Conservation (phyloP, 2,113 vertebrate genomes). For the Plecturocebus donacophilus region DNA sequence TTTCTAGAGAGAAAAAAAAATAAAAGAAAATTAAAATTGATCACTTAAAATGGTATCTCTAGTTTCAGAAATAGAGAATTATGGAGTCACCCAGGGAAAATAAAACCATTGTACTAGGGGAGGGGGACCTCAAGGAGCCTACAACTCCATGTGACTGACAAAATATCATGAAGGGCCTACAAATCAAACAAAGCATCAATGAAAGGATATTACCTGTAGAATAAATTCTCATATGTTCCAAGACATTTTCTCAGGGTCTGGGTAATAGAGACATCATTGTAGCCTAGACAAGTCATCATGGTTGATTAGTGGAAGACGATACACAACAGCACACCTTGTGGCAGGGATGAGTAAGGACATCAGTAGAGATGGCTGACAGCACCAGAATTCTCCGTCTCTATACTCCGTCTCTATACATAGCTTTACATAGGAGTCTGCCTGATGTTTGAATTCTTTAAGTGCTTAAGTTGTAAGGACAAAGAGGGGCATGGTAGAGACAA, state of each 20-base stretch:
- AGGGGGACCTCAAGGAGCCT: background rate
- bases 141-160: background rate
- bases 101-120: background rate
- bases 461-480: background rate
- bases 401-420: rapidly evolving
- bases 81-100: background rate
- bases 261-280: rapidly evolving
- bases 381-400: background rate
- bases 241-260: background rate
- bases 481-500: background rate
- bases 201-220: background rate
- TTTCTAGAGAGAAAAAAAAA: background rate
- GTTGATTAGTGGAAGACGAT: background rate
- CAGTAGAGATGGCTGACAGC: background rate
- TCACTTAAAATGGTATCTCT: background rate
- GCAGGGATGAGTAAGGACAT: background rate
- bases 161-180: background rate
- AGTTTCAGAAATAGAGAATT: background rate
- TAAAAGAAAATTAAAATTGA: background rate
- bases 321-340: rapidly evolving
- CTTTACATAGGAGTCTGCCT: background rate
- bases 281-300: background rate
- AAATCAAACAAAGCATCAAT: background rate
- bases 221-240: background rate
- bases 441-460: background rate